A percentile compares a stretch with the other conserved stretches of the same genome.
These are phyloP conservation scores for Chironomus riparius DNA, from an alignment of 2,888 invertebrate genomes.

Conservation along the genomic window DNA sequence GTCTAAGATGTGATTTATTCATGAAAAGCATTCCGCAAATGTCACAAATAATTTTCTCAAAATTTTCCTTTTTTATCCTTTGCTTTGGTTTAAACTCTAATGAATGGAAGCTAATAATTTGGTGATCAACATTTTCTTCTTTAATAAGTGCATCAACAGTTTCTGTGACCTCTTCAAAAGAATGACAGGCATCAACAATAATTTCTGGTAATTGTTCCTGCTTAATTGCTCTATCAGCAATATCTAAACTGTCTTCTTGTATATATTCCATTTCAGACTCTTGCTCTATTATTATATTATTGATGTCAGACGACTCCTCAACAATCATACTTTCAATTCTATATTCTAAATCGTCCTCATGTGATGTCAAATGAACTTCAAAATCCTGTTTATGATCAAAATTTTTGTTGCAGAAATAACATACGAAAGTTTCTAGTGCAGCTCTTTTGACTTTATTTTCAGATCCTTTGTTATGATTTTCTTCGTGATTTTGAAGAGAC, in stretches of 20 bases:
- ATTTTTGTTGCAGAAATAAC: not conserved
- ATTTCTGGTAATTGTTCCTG: too few species aligned
- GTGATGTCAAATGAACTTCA: not conserved
- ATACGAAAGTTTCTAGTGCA: not conserved
- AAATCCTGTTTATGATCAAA: conserved; percentile 4
- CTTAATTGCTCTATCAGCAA: too few species aligned
- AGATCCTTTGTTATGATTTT: not conserved
- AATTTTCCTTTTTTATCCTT: too few species aligned
- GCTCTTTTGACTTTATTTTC: not conserved
- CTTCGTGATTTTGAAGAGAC: not conserved
- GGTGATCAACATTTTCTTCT: too few species aligned
- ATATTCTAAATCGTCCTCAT: not conserved
- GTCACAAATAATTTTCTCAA: not conserved
- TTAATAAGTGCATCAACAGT: too few species aligned
- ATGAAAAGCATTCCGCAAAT: not conserved
- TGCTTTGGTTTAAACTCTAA: too few species aligned
- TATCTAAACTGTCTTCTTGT: not conserved
- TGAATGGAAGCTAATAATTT: too few species aligned
- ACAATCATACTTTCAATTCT: not conserved
- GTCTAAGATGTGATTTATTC: not conserved
- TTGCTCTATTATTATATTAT: not conserved
- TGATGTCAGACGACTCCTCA: not conserved
- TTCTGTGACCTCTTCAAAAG: too few species aligned
- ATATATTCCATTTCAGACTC: not conserved
- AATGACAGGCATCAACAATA: too few species aligned